Evolutionary conservation across 2,888 invertebrate species (phyloP).

Genomic region (Diaprepes abbreviatus): DNA sequence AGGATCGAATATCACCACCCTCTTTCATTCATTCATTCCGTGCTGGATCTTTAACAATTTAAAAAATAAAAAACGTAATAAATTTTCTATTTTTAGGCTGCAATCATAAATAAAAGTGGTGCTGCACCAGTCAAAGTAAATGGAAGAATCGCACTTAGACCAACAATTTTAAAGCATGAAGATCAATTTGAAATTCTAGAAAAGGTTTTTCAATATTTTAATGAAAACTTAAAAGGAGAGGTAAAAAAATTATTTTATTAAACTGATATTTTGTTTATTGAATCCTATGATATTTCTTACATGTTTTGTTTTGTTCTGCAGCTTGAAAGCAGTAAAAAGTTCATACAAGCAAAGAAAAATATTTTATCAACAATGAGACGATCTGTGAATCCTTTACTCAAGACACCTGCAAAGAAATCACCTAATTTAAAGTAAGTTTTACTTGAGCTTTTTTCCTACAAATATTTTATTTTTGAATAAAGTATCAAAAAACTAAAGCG

Average conservation of each 20-base stretch:
- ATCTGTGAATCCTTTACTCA: neutral
- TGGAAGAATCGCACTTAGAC: conserved; percentile 59
- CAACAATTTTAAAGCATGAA: conserved; percentile 67
- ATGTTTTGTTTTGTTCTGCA: conserved; percentile 12
- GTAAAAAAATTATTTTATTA: conserved; percentile 1
- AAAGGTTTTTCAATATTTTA: conserved; percentile 53
- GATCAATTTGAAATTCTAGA: conserved; percentile 64
- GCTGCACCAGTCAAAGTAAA: conserved; percentile 67
- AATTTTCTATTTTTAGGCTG: conserved; percentile 66
- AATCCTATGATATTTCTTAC: neutral
- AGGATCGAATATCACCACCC: too few relatives aligned
- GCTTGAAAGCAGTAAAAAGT: conserved; percentile 22
- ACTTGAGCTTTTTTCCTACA: too few relatives aligned
- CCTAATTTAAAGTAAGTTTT: conserved; percentile 25
- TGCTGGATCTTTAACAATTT: too few relatives aligned
- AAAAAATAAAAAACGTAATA: too few relatives aligned
- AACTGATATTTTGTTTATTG: neutral
- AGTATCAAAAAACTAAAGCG: too few relatives aligned
- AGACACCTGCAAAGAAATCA: conserved; percentile 16
- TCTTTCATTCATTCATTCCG: too few relatives aligned
- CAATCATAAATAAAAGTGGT: conserved; percentile 67
- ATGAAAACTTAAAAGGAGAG: conserved; percentile 37
- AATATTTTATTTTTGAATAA: too few relatives aligned
- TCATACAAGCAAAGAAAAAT: conserved; percentile 3
- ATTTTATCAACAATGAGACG: neutral